A percentile compares a stretch with the other conserved stretches of the same genome.
These are phyloP conservation scores for Athripsodes cinereus DNA, from an alignment of 2,888 invertebrate genomes.

Conservation along the genomic window DNA sequence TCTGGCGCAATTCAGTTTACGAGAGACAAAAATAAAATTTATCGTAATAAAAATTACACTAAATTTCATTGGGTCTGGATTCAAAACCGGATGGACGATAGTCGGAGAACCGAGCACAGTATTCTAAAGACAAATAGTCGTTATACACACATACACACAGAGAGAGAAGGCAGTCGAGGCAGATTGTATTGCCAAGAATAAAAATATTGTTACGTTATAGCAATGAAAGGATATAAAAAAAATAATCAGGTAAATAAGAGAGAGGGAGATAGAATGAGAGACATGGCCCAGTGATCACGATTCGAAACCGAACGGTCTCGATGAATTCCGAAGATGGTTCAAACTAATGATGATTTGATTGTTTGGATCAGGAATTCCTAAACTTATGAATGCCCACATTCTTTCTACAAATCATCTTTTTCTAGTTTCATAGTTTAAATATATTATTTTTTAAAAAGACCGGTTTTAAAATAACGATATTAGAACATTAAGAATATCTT, in stretches of 20 bases:
- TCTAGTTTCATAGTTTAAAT: too few species aligned
- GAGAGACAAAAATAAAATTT: too few species aligned
- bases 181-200: neutral
- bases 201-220: too few species aligned
- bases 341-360: neutral
- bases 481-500: too few species aligned
- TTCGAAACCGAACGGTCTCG: neutral
- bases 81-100: neutral
- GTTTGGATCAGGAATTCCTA: neutral
- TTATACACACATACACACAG: neutral
- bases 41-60: too few species aligned
- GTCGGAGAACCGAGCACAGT: neutral
- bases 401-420: too few species aligned
- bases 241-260: neutral
- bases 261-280: neutral
- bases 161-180: too few species aligned
- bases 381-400: neutral
- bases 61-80: too few species aligned
- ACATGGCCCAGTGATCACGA: slow-evolving; percentile 2
- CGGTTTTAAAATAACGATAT: too few species aligned
- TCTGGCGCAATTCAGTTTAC: too few species aligned
- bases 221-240: neutral
- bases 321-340: neutral
- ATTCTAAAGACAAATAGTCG: too few species aligned
- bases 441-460: too few species aligned